A percentile compares a stretch with the other conserved stretches of the same genome.
phyloP scores from a whole-genome alignment of 2,797 vertebrate genomes.

The Atherinosoma microstoma region DNA sequence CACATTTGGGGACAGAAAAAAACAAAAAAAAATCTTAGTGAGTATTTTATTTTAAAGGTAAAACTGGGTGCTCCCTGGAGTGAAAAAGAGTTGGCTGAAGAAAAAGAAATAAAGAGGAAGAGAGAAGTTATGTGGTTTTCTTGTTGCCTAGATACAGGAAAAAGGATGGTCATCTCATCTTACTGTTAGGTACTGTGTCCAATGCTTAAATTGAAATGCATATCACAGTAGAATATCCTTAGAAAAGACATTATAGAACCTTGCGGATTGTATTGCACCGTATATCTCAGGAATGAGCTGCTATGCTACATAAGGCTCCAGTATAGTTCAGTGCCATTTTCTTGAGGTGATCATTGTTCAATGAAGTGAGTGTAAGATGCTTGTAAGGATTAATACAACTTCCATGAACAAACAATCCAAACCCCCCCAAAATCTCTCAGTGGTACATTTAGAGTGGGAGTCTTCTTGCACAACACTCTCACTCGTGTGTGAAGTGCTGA shows the following conservation, averaged over 20 bases:
- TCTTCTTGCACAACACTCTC: constrained; percentile 48
- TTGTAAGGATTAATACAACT: constrained; percentile 62
- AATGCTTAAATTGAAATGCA: constrained; percentile 52
- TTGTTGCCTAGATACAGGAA: constrained; percentile 81
- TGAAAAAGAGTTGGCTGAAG: constrained; percentile 28
- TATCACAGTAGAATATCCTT: constrained; percentile 17
- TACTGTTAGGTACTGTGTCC: constrained; percentile 47
- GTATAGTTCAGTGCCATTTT: constrained; percentile 5
- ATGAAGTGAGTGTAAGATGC: constrained; percentile 29
- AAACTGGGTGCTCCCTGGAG: constrained; percentile 44
- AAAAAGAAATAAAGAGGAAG: constrained; percentile 29
- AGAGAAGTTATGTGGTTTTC: constrained; percentile 55
- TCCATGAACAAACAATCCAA: constrained; percentile 63
- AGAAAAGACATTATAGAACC: neutral
- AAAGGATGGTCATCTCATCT: constrained; percentile 48
- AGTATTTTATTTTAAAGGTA: constrained; percentile 52
- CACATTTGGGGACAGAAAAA: constrained; percentile 11
- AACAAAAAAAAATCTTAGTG: neutral
- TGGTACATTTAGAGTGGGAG: constrained; percentile 58
- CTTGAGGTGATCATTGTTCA: constrained; percentile 20
- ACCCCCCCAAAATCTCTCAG: constrained; percentile 32
- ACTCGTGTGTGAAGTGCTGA: constrained; percentile 65
- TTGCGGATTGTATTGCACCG: neutral
- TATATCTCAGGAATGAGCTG: neutral
- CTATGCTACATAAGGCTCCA: neutral